Conservation (phyloP, 2,888 invertebrate species). For the Callinectes sapidus region DNA sequence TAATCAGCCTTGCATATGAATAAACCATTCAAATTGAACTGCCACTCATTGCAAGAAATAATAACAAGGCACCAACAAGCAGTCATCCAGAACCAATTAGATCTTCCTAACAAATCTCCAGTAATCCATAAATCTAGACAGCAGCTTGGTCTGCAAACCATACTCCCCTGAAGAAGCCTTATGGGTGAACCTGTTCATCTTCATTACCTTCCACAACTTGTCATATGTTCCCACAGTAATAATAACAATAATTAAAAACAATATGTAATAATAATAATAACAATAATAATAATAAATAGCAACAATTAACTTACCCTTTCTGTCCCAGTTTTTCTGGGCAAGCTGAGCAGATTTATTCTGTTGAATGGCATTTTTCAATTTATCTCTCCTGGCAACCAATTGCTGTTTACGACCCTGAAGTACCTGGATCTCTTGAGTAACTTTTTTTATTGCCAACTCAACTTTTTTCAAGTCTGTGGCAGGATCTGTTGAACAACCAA, state of each 20-base stretch:
- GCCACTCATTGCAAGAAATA: background rate
- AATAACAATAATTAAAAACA: too few species aligned
- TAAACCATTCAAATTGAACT: background rate
- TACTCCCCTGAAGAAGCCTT: too few species aligned
- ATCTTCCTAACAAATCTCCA: too few species aligned
- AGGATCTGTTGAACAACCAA: constrained; percentile 45
- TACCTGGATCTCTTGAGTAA: constrained; percentile 59
- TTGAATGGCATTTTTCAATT: constrained; percentile 56
- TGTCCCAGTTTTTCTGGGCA: constrained; percentile 69
- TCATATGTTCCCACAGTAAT: background rate
- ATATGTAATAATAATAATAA: background rate
- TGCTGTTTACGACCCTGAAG: constrained; percentile 55
- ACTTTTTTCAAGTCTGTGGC: constrained; percentile 49
- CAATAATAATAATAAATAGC: background rate
- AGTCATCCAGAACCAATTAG: too few species aligned
- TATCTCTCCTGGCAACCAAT: constrained; percentile 44
- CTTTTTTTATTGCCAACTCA: constrained; percentile 45
- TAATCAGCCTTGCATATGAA: background rate
- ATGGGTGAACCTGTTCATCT: too few species aligned
- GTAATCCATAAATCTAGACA: too few species aligned
- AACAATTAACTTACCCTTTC: constrained; percentile 40
- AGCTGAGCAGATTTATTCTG: constrained; percentile 56
- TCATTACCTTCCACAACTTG: too few species aligned
- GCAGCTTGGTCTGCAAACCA: too few species aligned
- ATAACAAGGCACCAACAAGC: too few species aligned